phyloP scores from a whole-genome alignment of 2,113 vertebrate species.

The Pogonocichla stellata region DNA sequence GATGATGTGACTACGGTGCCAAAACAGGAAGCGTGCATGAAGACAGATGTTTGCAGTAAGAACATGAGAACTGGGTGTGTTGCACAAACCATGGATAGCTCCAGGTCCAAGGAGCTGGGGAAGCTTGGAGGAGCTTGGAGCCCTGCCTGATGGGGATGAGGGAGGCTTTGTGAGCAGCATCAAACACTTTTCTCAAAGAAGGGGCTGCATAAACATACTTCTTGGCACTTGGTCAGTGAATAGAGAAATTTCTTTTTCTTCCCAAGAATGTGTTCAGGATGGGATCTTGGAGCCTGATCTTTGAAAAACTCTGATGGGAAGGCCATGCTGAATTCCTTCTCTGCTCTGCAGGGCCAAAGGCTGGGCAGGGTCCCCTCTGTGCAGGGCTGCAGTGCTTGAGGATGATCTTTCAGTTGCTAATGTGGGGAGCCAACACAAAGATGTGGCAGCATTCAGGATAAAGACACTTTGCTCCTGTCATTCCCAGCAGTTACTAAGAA shows the following conservation, averaged over 20 bases:
- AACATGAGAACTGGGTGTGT: not conserved
- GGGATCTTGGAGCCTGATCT: not conserved
- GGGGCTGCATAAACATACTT: not conserved
- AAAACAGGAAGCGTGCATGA: not conserved
- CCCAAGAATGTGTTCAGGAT: not conserved
- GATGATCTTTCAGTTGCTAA: not conserved
- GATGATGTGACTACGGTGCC: not conserved
- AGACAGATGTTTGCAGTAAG: not conserved
- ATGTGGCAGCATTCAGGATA: not conserved
- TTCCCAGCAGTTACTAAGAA: not conserved
- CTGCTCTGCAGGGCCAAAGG: not conserved
- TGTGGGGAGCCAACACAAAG: not conserved
- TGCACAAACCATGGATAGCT: slow-evolving; percentile 33
- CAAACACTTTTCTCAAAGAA: not conserved
- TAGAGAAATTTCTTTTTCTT: not conserved
- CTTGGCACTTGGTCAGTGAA: not conserved
- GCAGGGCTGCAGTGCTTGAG: not conserved
- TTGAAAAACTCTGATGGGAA: not conserved
- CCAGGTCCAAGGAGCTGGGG: not conserved
- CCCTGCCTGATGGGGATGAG: not conserved
- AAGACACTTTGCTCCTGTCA: not conserved
- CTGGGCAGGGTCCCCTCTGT: not conserved
- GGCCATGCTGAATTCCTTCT: not conserved
- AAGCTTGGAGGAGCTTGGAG: not conserved
- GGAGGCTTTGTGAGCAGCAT: not conserved